phyloP scores from a whole-genome alignment of 2,113 vertebrate genomes.

The Coptodon bakossiorum region DNA sequence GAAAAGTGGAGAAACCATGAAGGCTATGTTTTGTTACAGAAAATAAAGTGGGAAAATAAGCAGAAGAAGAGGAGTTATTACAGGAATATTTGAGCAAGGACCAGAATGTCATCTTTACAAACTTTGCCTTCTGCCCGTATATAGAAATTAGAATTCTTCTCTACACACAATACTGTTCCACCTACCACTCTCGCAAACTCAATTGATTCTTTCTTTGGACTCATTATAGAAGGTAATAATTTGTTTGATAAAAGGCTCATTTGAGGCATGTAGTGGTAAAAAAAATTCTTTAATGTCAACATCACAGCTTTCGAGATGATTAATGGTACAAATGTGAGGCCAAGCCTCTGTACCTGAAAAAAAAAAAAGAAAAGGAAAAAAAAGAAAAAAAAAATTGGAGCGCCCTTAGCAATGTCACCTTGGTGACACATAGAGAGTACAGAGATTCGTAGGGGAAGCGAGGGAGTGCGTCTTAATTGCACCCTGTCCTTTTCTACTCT shows the following conservation, averaged over 20 bases:
- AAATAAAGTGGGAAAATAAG: neutral
- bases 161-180: neutral
- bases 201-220: constrained; percentile 14
- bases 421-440: constrained; percentile 53
- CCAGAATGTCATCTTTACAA: neutral
- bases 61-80: neutral
- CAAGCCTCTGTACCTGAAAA: constrained; percentile 31
- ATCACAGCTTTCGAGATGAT: constrained; percentile 51
- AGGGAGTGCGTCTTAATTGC: constrained; percentile 56
- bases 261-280: constrained; percentile 29
- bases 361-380: neutral
- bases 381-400: constrained; percentile 15
- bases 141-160: neutral
- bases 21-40: neutral
- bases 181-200: neutral
- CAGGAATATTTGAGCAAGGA: neutral
- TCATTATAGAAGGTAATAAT: constrained; percentile 14
- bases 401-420: constrained; percentile 68
- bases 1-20: neutral
- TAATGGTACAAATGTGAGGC: constrained; percentile 40
- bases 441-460: constrained; percentile 34
- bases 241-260: constrained; percentile 51
- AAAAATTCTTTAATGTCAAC: constrained; percentile 30
- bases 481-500: constrained; percentile 48
- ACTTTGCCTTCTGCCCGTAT: neutral